Conservation (phyloP, 1,140 invertebrate genomes). For the Pachyrhynchus sulphureomaculatus region DNA sequence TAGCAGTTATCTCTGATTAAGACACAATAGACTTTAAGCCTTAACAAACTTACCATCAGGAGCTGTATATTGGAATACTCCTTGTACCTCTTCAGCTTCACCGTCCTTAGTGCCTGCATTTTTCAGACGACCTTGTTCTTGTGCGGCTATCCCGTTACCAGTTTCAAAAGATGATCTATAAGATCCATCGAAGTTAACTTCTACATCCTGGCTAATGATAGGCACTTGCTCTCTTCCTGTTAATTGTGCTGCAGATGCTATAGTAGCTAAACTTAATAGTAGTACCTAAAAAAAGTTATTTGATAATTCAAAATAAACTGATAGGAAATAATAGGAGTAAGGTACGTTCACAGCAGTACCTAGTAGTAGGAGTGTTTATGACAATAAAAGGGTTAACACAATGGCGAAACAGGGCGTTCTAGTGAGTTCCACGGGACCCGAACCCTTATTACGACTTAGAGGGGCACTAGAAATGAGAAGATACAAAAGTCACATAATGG, state of each 20-base stretch:
- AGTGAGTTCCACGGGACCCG: too few relatives aligned
- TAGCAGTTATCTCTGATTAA: too few relatives aligned
- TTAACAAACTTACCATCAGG: constrained; percentile 62
- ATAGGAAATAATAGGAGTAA: too few relatives aligned
- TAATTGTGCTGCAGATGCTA: constrained; percentile 52
- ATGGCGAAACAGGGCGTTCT: too few relatives aligned
- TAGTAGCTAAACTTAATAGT: neutral
- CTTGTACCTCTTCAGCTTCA: constrained; percentile 59
- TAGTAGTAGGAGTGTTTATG: too few relatives aligned
- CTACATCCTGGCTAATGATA: constrained; percentile 61
- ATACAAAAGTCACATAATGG: too few relatives aligned
- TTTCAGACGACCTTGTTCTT: constrained; percentile 48
- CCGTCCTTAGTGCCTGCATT: constrained; percentile 57
- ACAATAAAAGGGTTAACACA: too few relatives aligned
- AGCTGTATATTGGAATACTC: constrained; percentile 74
- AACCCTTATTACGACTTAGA: too few relatives aligned
- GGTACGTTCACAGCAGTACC: too few relatives aligned
- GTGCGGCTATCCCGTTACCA: constrained; percentile 28
- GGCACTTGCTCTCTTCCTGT: constrained; percentile 57
- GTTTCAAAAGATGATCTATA: constrained; percentile 54
- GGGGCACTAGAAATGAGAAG: too few relatives aligned
- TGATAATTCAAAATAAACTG: too few relatives aligned
- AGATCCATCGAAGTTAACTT: constrained; percentile 66
- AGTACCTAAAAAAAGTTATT: neutral
- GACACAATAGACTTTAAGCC: too few relatives aligned